phyloP scores from a whole-genome alignment of 2,113 vertebrate genomes.

The Oreochromis niloticus region DNA sequence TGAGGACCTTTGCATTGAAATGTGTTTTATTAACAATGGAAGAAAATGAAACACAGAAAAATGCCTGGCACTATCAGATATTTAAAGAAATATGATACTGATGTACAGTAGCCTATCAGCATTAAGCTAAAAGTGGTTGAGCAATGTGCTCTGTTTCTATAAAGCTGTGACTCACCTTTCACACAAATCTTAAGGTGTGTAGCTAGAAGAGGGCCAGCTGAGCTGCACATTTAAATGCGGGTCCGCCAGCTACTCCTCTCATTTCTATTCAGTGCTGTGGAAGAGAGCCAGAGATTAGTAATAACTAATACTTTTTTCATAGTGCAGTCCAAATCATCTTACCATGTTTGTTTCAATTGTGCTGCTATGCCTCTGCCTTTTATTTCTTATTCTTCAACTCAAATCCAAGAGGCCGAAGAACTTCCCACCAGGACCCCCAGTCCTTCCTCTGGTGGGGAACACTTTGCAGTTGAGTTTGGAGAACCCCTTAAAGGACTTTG shows the following conservation, averaged over 20 bases:
- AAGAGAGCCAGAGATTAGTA: neutral
- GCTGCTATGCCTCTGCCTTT: slow-evolving; percentile 45
- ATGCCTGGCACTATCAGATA: neutral
- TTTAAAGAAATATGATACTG: neutral
- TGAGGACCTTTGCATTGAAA: rapidly evolving
- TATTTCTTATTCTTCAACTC: slow-evolving; percentile 33
- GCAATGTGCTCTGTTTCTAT: neutral
- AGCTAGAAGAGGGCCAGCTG: neutral
- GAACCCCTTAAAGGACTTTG: neutral
- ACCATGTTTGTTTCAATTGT: slow-evolving; percentile 53
- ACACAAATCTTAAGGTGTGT: neutral
- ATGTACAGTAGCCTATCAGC: neutral
- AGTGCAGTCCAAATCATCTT: neutral
- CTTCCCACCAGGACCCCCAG: slow-evolving; percentile 67
- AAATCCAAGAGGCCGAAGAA: slow-evolving; percentile 59
- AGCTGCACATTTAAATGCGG: neutral
- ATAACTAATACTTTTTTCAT: too few relatives aligned
- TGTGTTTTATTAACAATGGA: neutral
- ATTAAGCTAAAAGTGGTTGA: neutral
- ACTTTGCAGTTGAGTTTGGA: slow-evolving; percentile 49
- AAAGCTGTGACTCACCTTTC: neutral
- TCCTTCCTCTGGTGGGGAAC: slow-evolving; percentile 64
- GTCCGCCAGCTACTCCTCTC: neutral
- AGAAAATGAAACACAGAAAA: neutral
- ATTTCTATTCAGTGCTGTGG: neutral